Conservation (phyloP, 2,888 invertebrate genomes). For the Masnerella sp. region DNA sequence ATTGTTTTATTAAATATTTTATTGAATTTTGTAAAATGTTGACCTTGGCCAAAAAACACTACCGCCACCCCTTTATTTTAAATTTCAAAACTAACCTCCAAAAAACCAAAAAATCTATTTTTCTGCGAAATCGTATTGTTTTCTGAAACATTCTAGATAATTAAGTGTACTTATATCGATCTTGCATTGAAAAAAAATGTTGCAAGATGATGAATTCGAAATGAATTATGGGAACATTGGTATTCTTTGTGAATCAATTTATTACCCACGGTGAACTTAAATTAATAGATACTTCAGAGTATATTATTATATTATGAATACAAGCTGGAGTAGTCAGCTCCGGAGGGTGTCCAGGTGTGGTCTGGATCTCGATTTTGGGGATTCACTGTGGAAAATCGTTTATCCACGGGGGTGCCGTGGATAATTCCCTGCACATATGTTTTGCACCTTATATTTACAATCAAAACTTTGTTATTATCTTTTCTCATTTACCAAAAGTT, state of each 20-base stretch:
- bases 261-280: slow-evolving; percentile 69
- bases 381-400: slow-evolving; percentile 43
- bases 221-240: slow-evolving; percentile 10
- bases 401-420: slow-evolving; percentile 39
- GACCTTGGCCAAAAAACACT: too few species aligned
- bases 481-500: too few species aligned
- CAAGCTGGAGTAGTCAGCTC: slow-evolving; percentile 62
- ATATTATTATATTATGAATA: slow-evolving; percentile 58
- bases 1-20: too few species aligned
- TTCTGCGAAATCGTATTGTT: too few species aligned
- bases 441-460: slow-evolving; percentile 4
- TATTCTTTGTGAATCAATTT: slow-evolving; percentile 67
- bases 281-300: slow-evolving; percentile 71
- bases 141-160: too few species aligned
- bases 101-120: too few species aligned
- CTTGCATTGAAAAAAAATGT: background rate
- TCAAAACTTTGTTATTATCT: slow-evolving; percentile 8
- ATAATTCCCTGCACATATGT: slow-evolving; percentile 30
- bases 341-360: slow-evolving; percentile 69
- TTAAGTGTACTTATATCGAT: too few species aligned
- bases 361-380: slow-evolving; percentile 48
- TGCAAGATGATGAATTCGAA: too few species aligned
- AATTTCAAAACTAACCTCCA: too few species aligned
- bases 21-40: too few species aligned
- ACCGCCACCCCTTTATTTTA: too few species aligned